phyloP scores from a whole-genome alignment of 2,797 vertebrate species.

The Synaphobranchus kaupii region DNA sequence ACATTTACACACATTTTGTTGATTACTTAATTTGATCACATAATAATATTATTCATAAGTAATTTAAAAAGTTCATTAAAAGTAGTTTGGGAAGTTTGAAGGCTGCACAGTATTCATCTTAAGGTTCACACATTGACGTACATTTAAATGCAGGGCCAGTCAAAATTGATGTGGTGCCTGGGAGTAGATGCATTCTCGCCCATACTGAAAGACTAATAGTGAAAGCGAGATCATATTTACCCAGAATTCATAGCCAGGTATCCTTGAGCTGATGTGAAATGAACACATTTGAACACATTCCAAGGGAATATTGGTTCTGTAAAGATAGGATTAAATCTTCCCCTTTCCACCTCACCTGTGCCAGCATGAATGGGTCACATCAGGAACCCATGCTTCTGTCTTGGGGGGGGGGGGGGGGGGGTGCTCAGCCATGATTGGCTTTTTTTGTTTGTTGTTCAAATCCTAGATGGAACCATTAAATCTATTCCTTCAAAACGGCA shows the following conservation, averaged over 20 bases:
- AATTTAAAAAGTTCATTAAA: neutral
- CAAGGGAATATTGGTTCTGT: neutral
- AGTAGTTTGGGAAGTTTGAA: neutral
- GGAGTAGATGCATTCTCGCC: neutral
- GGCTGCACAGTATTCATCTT: neutral
- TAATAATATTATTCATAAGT: neutral
- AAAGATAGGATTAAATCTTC: neutral
- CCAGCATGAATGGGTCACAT: neutral
- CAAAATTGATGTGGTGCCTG: neutral
- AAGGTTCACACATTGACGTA: neutral
- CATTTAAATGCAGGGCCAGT: neutral
- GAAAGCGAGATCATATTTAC: neutral
- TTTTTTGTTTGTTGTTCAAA: too few species aligned
- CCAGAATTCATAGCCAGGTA: neutral
- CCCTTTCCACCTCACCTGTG: neutral
- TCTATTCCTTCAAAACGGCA: too few species aligned
- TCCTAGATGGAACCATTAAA: too few species aligned
- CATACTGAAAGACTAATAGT: neutral
- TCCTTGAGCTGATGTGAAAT: neutral
- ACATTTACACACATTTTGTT: too few species aligned
- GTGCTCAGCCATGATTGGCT: too few species aligned
- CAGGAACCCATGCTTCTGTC: neutral
- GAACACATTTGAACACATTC: slow-evolving; percentile 1
- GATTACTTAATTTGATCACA: too few species aligned
- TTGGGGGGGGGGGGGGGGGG: too few species aligned